phyloP scores from a whole-genome alignment of 2,888 invertebrate species.

The Xylocampa areola region DNA sequence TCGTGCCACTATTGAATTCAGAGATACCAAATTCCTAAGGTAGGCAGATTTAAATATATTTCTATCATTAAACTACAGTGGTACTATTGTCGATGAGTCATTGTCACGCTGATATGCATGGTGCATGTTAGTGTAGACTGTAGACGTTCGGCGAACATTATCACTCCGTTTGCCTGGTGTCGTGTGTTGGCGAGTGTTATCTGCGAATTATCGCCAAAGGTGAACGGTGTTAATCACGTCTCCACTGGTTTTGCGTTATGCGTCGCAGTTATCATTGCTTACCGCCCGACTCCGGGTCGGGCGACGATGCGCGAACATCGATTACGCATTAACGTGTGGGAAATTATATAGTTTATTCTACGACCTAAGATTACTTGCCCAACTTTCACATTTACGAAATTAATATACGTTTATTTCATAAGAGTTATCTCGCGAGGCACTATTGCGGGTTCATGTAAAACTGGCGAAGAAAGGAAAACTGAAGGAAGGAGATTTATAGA shows the following conservation, averaged over 20 bases:
- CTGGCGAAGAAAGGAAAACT: no score
- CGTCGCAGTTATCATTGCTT: constrained; percentile 17
- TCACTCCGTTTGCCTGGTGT: constrained; percentile 4
- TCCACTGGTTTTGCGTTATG: constrained; percentile 5
- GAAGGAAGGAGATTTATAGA: no score
- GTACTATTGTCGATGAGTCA: no score
- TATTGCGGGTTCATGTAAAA: no score
- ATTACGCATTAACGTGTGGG: constrained; percentile 14
- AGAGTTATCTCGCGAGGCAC: no score
- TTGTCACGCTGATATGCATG: no score
- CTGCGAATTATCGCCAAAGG: constrained; percentile 32
- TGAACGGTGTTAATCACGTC: constrained; percentile 29
- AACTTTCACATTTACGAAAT: neutral
- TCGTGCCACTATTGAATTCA: no score
- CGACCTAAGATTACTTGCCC: neutral
- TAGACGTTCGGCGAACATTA: constrained; percentile 1
- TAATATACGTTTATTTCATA: no score
- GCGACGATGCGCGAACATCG: constrained; percentile 11
- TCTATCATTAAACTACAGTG: no score
- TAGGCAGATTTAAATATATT: no score
- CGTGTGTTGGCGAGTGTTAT: constrained; percentile 17
- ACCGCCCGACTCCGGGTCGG: neutral
- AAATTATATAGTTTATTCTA: constrained; percentile 9
- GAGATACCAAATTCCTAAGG: no score
- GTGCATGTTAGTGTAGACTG: neutral